Base-by-base conservation (phyloP, 2,888 invertebrate genomes). In the Sphaerophoria taeniata region DNA sequence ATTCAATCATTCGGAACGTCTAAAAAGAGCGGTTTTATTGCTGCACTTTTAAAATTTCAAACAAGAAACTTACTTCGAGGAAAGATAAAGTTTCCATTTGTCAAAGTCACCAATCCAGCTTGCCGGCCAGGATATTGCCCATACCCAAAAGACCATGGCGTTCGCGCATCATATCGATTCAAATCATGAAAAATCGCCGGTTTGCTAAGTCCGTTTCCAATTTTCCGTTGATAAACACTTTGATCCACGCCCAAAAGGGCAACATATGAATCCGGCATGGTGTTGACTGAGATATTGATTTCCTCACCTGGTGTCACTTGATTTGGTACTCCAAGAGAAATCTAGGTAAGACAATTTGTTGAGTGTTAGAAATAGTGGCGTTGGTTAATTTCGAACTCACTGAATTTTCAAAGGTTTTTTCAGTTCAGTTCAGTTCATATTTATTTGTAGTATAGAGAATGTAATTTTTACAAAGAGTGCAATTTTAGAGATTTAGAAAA, bases 231-330 rank as follows among this genome's bases (percentile, higher is more conserved):
- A 6, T 95, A 90, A 3, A 96, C 96, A 90, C 96, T 95, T 91
- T 97, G 95, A 92, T 99, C 98, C 6, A 97, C 95, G 0, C 97
- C 98, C 87, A 98, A 93, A 6, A 99, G 92, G 4, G 97, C 98
- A 14, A 98, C 95, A 88, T 95, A 95, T 0, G 98, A 97, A 88
- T 97, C 96, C 0, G 97, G 95, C 90, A 96, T 96, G 0, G 98
- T 96, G 33, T 94, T 93, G 12, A 98, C 95, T 3, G 94, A 93
- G 7, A 99, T 92, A 87, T 96, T 95, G 0, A 98, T 94, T 77
- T 95, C 94, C 33, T 95, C 94, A 69, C 96, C 96, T 0, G 98
- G 98, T 73, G 95, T 95, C 0, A 95, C 95, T 90, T 95, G 94
- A 4, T 93, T 92, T 4, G 94, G 94, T 0, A 95, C 92, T 87